Evolutionary conservation across 1,140 invertebrate genomes (phyloP).

Genomic region (Choristoneura fumiferana): DNA sequence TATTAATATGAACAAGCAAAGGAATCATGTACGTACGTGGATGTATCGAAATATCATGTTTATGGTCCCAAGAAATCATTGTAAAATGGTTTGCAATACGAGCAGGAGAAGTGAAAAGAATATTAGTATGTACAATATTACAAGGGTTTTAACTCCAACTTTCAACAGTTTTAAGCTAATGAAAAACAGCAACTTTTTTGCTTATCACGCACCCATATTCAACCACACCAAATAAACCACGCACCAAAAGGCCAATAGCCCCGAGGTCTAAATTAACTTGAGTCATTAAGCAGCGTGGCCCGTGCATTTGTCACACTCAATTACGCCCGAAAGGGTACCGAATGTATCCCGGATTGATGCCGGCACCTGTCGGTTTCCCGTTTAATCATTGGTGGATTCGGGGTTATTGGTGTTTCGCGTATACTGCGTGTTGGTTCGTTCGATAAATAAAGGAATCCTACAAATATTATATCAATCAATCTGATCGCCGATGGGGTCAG

Average conservation of each 20-base stretch:
- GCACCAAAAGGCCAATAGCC: constrained; percentile 2
- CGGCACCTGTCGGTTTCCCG: not conserved
- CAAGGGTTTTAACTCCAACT: too few relatives aligned
- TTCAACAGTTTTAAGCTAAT: too few relatives aligned
- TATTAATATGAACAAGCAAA: too few relatives aligned
- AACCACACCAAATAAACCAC: not conserved
- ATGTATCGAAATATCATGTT: too few relatives aligned
- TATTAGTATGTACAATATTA: too few relatives aligned
- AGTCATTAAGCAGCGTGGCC: constrained; percentile 40
- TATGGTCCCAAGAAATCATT: too few relatives aligned
- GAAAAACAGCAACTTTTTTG: not conserved
- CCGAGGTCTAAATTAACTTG: constrained; percentile 41
- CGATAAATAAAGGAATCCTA: too few relatives aligned
- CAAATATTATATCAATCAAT: too few relatives aligned
- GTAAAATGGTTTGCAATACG: too few relatives aligned
- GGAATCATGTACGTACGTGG: too few relatives aligned
- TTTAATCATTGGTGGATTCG: not conserved
- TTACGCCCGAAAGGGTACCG: constrained; percentile 35
- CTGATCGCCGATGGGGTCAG: too few relatives aligned
- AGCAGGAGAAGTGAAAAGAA: too few relatives aligned
- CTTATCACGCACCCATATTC: not conserved
- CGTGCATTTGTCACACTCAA: constrained; percentile 44
- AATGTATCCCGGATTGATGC: not conserved
- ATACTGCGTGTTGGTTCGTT: not conserved
- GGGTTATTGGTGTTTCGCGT: not conserved